Conservation (phyloP, 2,888 invertebrate genomes). For the Brachyptera risi region DNA sequence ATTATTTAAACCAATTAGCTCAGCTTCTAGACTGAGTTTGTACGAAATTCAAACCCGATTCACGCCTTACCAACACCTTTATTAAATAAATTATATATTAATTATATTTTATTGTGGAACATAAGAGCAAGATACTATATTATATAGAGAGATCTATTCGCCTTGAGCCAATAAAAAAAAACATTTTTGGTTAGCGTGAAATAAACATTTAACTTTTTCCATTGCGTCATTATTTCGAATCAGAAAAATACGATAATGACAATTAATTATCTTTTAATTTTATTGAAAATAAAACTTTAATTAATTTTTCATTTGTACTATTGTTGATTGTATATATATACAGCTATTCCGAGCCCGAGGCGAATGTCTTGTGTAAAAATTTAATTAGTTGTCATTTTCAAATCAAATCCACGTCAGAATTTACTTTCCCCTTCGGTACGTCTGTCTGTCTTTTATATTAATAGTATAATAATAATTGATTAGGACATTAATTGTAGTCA, state of each 20-base stretch:
- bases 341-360: background rate
- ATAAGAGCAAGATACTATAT: no score
- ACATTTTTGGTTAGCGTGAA: no score
- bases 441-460: background rate
- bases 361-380: conserved; percentile 1
- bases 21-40: background rate
- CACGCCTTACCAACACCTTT: background rate
- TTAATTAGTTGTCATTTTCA: conserved; percentile 12
- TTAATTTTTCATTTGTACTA: background rate
- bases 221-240: no score
- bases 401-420: conserved; percentile 7
- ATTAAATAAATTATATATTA: conserved; percentile 7
- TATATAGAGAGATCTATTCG: no score
- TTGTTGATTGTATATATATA: background rate
- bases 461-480: conserved; percentile 11
- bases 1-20: background rate
- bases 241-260: background rate
- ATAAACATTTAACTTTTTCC: no score
- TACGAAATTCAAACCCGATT: no score
- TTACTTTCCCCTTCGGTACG: background rate
- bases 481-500: conserved; percentile 9
- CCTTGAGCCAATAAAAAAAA: no score
- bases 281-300: background rate
- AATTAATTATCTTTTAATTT: background rate
- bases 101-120: background rate